A percentile compares a stretch with the other conserved stretches of the same genome.
phyloP scores from a whole-genome alignment of 2,113 vertebrate genomes.

The Trichomycterus rosablanca region DNA sequence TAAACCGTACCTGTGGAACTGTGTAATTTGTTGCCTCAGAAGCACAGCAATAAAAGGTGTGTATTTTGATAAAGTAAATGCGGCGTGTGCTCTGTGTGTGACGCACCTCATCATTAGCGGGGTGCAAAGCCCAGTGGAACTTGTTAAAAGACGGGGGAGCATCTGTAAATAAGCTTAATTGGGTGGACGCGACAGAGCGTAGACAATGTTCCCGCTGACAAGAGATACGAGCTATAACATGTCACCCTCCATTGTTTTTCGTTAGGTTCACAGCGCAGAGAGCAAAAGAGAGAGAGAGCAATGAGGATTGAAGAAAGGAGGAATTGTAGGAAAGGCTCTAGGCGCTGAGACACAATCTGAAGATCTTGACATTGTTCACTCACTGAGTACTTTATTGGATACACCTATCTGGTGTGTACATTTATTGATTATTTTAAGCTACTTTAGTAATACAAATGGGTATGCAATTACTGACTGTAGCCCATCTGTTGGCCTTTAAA shows the following conservation, averaged over 20 bases:
- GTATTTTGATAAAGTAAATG: conserved; percentile 43
- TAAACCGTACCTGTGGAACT: conserved; percentile 19
- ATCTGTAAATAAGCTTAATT: conserved; percentile 78
- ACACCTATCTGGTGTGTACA: no score
- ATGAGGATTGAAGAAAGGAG: conserved; percentile 2
- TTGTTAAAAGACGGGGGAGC: conserved; percentile 64
- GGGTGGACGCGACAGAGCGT: conserved; percentile 67
- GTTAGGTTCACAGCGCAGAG: conserved; percentile 49
- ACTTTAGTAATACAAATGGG: no score
- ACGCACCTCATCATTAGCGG: conserved; percentile 58
- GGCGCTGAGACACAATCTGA: not conserved
- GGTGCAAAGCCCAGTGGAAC: conserved; percentile 68
- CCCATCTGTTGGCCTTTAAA: no score
- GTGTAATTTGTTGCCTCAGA: conserved; percentile 35
- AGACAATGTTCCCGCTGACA: conserved; percentile 62
- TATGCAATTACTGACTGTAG: no score
- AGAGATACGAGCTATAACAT: conserved; percentile 52
- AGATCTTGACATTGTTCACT: not conserved
- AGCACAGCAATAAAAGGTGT: conserved; percentile 59
- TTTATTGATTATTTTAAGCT: no score
- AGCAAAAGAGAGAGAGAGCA: conserved; percentile 1
- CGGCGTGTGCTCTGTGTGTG: conserved; percentile 49
- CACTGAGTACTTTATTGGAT: no score
- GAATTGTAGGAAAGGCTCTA: not conserved
- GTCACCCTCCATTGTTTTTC: conserved; percentile 50